Percentiles rank a stretch among this genome's conserved stretches.
These are phyloP conservation scores for Synchiropus splendidus DNA, from an alignment of 2,113 vertebrate genomes.

Conservation along the genomic window DNA sequence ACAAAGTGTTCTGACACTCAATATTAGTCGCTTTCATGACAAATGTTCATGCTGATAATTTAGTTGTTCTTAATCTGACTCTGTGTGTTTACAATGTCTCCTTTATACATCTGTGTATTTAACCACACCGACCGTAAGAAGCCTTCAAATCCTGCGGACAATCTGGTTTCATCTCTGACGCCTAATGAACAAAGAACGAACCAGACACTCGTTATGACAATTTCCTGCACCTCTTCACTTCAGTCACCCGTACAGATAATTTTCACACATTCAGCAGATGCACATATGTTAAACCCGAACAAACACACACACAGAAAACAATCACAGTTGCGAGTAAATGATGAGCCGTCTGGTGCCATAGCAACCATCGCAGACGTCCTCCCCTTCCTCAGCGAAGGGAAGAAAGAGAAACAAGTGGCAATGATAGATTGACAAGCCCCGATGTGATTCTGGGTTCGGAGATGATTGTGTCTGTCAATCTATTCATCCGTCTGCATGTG, in stretches of 20 bases:
- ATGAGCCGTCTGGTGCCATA: slow-evolving; percentile 75
- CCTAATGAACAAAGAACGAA: too few relatives aligned
- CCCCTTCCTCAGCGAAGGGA: slow-evolving; percentile 48
- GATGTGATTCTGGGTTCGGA: slow-evolving; percentile 44
- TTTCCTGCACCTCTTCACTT: slow-evolving; percentile 26
- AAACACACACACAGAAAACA: slow-evolving; percentile 21
- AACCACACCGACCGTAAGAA: too few relatives aligned
- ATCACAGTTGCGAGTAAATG: slow-evolving; percentile 60
- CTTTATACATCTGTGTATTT: too few relatives aligned
- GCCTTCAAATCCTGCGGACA: too few relatives aligned
- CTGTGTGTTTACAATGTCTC: too few relatives aligned
- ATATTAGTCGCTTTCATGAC: too few relatives aligned
- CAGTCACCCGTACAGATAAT: slow-evolving; percentile 10
- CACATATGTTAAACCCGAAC: slow-evolving; percentile 18
- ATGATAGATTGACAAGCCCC: slow-evolving; percentile 50
- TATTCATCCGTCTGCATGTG: slow-evolving; percentile 3
- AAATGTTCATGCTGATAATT: too few relatives aligned
- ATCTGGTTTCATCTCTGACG: too few relatives aligned
- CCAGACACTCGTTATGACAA: too few relatives aligned
- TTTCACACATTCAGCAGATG: slow-evolving; percentile 8
- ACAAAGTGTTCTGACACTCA: too few relatives aligned
- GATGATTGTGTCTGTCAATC: slow-evolving; percentile 5
- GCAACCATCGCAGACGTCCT: slow-evolving; percentile 72
- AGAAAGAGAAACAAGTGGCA: slow-evolving; percentile 30
- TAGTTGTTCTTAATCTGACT: too few relatives aligned